Evolutionary conservation across 2,888 invertebrate genomes (phyloP).

Genomic region (Axea sp.): DNA sequence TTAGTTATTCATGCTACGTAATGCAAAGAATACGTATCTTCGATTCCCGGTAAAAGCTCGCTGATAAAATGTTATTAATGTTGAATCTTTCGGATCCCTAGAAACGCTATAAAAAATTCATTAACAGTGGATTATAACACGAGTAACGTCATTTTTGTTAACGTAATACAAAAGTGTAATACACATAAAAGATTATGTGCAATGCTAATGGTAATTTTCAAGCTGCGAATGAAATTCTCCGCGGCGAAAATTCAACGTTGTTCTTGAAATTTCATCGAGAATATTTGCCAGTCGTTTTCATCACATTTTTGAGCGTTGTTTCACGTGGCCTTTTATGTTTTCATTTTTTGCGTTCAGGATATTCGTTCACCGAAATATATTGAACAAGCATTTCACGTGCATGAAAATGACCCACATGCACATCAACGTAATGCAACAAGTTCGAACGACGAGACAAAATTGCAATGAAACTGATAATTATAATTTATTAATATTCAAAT

Average conservation of each 20-base stretch:
- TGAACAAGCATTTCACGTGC: conserved; percentile 51
- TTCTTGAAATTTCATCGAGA: too few species aligned
- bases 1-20: conserved; percentile 14
- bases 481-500: conserved; percentile 69
- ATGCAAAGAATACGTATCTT: conserved; percentile 14
- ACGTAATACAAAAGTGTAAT: too few species aligned
- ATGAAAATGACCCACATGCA: conserved; percentile 36
- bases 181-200: conserved; percentile 17
- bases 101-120: conserved; percentile 22
- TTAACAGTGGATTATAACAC: conserved; percentile 11
- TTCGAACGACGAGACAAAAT: conserved; percentile 28
- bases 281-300: too few species aligned
- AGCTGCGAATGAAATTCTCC: conserved; percentile 4
- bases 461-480: conserved; percentile 66
- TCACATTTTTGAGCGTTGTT: not conserved
- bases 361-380: conserved; percentile 48
- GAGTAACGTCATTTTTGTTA: conserved; percentile 2
- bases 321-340: not conserved
- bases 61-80: conserved; percentile 18
- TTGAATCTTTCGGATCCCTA: not conserved
- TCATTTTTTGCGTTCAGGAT: conserved; percentile 12
- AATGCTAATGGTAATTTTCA: conserved; percentile 4
- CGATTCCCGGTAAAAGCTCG: conserved; percentile 8
- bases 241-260: too few species aligned
- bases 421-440: conserved; percentile 36